Percentiles rank a stretch among this genome's conserved stretches.
phyloP scores from a whole-genome alignment of 2,113 vertebrate genomes.

The Rhabdornis inornatus region DNA sequence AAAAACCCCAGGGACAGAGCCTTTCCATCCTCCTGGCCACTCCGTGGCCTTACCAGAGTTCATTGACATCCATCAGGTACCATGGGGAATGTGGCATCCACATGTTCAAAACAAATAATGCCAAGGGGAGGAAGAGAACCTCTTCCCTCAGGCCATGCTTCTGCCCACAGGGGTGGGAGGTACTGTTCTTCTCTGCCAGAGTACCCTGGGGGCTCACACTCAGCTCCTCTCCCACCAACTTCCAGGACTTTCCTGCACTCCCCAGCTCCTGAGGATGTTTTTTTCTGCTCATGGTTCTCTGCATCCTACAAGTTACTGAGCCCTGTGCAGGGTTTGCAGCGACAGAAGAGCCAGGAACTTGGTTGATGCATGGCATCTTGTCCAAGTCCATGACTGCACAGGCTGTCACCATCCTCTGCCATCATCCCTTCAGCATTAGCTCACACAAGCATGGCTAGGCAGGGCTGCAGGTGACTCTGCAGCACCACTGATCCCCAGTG shows the following conservation, averaged over 20 bases:
- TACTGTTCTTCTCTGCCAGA: background rate
- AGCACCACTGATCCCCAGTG: background rate
- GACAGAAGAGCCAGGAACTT: background rate
- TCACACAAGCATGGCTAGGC: fast-evolving
- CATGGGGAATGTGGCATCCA: fast-evolving
- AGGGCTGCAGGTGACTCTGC: background rate
- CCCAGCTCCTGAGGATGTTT: background rate
- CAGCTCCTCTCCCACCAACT: background rate
- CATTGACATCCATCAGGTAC: background rate
- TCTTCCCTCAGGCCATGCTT: fast-evolving
- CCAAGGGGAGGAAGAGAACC: background rate
- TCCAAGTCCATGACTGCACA: fast-evolving
- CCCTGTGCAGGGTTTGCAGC: fast-evolving
- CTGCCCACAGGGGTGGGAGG: background rate
- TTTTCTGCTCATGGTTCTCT: background rate
- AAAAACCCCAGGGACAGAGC: background rate
- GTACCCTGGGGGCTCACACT: background rate
- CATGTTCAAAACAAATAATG: background rate
- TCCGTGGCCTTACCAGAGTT: background rate
- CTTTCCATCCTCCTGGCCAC: background rate
- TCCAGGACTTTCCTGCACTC: fast-evolving
- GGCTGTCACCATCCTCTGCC: too few relatives aligned
- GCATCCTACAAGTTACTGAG: background rate
- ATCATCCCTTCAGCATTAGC: background rate
- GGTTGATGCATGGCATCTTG: fast-evolving